Conservation (phyloP, 2,888 invertebrate species). For the Holacanthella duospinosa region DNA sequence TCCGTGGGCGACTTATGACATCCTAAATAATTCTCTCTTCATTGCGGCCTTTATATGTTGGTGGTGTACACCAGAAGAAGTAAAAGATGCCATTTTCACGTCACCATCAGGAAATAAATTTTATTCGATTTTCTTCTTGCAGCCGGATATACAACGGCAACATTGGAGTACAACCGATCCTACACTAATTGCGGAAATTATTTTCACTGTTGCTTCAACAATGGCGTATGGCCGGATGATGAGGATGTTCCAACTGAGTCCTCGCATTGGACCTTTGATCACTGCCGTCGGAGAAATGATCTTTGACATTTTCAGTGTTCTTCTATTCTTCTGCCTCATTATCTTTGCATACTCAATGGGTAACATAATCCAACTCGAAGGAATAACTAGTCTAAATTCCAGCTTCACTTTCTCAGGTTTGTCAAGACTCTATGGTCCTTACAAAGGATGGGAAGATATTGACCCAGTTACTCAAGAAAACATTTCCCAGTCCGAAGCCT, state of each 20-base stretch:
- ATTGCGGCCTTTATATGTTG: not conserved
- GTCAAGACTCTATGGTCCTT: conserved; percentile 10
- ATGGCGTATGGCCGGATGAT: conserved; percentile 55
- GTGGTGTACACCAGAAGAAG: not conserved
- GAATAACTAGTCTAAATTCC: not conserved
- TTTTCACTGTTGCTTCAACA: conserved; percentile 55
- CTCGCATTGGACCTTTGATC: conserved; percentile 53
- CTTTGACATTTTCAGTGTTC: conserved; percentile 54
- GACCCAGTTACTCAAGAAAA: not conserved
- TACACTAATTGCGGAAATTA: conserved; percentile 54
- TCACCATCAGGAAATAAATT: no score
- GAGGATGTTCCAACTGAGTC: conserved; percentile 54
- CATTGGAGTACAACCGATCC: conserved; percentile 56
- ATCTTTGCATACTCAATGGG: conserved; percentile 47
- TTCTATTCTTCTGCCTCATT: conserved; percentile 52
- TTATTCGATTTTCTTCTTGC: not conserved
- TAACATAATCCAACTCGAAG: conserved; percentile 8
- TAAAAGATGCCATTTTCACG: not conserved
- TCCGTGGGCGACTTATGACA: not conserved
- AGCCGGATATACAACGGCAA: conserved; percentile 4
- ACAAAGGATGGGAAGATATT: not conserved
- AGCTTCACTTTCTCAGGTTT: conserved; percentile 1
- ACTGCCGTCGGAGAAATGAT: conserved; percentile 54
- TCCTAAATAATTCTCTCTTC: not conserved
- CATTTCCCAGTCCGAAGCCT: conserved; percentile 37